A percentile compares a stretch with the other conserved stretches of the same genome.
phyloP scores from a whole-genome alignment of 2,888 invertebrate genomes.

The Liopterus haemorrhoidalis region DNA sequence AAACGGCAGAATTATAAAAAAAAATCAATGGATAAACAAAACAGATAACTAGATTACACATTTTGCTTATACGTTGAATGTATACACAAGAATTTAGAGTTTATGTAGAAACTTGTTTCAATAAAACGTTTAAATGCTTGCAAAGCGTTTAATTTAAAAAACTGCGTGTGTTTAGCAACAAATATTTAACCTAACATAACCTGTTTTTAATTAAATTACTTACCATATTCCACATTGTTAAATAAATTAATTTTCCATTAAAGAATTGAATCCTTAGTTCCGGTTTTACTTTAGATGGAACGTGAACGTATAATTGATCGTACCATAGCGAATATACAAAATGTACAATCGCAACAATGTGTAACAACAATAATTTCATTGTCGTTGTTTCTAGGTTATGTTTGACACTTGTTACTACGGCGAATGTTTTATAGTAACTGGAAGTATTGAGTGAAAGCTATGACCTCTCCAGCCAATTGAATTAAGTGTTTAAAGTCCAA shows the following conservation, averaged over 20 bases:
- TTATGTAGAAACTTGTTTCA: not conserved
- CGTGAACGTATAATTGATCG: constrained; percentile 33
- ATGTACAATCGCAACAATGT: constrained; percentile 23
- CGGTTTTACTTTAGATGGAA: constrained; percentile 30
- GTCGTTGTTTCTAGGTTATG: no score
- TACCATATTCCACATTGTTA: constrained; percentile 52
- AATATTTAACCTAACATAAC: constrained; percentile 9
- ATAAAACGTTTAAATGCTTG: constrained; percentile 29
- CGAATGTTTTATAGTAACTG: no score
- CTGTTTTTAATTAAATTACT: constrained; percentile 34
- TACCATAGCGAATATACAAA: constrained; percentile 33
- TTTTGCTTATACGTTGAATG: constrained; percentile 5
- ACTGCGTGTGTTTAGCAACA: constrained; percentile 17
- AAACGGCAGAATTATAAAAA: no score
- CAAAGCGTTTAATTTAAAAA: constrained; percentile 30
- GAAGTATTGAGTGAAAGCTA: no score
- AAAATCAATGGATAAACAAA: no score
- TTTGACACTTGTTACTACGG: no score
- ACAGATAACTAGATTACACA: no score
- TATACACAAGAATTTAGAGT: not conserved
- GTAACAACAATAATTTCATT: no score
- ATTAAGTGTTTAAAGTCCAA: no score
- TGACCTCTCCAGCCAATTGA: no score
- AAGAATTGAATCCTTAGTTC: constrained; percentile 37
- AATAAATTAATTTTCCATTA: constrained; percentile 44